These are phyloP conservation scores for Napeogenes inachia DNA, from an alignment of 2,888 invertebrate species.

Conservation along the genomic window DNA sequence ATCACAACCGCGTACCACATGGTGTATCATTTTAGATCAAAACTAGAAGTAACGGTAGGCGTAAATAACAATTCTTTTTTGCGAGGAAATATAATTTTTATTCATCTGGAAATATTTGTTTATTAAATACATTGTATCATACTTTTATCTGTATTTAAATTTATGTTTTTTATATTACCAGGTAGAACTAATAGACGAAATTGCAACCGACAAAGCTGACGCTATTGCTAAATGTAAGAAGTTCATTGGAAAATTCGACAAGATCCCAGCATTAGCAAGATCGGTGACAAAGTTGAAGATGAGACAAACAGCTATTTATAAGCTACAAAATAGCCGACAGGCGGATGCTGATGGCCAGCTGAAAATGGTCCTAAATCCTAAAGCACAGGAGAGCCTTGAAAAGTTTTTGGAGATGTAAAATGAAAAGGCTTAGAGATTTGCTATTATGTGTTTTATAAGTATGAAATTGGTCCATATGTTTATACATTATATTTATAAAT, in stretches of 20 bases:
- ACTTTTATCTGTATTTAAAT: too few relatives aligned
- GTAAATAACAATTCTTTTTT: too few relatives aligned
- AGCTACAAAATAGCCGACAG: constrained; percentile 78
- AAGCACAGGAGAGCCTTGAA: constrained; percentile 84
- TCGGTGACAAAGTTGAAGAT: constrained; percentile 76
- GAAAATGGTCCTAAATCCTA: constrained; percentile 77
- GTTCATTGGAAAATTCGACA: constrained; percentile 81
- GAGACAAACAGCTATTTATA: constrained; percentile 65
- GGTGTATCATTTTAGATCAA: too few relatives aligned
- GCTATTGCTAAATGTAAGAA: constrained; percentile 80
- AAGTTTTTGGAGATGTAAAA: constrained; percentile 84
- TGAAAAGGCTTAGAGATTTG: constrained; percentile 57
- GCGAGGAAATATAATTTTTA: too few relatives aligned
- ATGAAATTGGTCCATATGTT: too few relatives aligned
- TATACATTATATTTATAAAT: too few relatives aligned
- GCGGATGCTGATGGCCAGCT: constrained; percentile 82
- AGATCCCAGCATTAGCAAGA: constrained; percentile 80
- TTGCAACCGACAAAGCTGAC: constrained; percentile 48
- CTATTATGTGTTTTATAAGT: constrained; percentile 8
- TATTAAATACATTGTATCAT: too few relatives aligned
- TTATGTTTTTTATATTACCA: constrained; percentile 29
- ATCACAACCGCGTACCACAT: too few relatives aligned
- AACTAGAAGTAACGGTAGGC: too few relatives aligned
- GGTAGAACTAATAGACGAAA: constrained; percentile 88
- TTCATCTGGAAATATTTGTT: too few relatives aligned